Percentiles rank a stretch among this genome's conserved stretches.
These are phyloP conservation scores for Pyralis farinalis DNA, from an alignment of 2,888 invertebrate genomes.

Conservation along the genomic window DNA sequence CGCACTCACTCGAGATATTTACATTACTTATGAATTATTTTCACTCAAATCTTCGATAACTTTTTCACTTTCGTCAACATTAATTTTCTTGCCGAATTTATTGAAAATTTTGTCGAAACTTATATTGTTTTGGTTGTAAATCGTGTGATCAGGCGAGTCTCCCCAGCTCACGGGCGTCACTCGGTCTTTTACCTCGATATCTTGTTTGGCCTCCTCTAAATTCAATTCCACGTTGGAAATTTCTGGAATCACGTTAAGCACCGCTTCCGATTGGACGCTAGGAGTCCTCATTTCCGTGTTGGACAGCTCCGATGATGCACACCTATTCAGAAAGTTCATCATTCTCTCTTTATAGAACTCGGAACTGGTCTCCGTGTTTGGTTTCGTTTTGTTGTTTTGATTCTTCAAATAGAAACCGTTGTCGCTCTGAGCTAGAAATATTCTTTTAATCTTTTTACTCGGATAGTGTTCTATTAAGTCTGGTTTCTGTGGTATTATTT, in stretches of 20 bases:
- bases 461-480: conserved; percentile 79
- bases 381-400: conserved; percentile 68
- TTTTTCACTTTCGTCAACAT: conserved; percentile 23
- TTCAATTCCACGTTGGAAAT: conserved; percentile 16
- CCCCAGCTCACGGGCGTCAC: conserved; percentile 67
- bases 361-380: conserved; percentile 62
- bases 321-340: conserved; percentile 66
- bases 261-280: conserved; percentile 53
- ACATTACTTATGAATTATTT: conserved; percentile 14
- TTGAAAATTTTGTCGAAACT: conserved; percentile 67
- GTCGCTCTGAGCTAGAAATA: conserved; percentile 66
- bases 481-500: conserved; percentile 66
- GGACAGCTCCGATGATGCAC: conserved; percentile 56
- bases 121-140: conserved; percentile 71
- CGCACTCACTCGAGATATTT: background rate
- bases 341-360: conserved; percentile 72
- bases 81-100: conserved; percentile 38
- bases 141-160: conserved; percentile 58
- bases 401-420: conserved; percentile 67
- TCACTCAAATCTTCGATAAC: conserved; percentile 18
- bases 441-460: conserved; percentile 74
- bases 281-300: conserved; percentile 52
- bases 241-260: conserved; percentile 56
- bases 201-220: conserved; percentile 13
- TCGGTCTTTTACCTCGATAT: conserved; percentile 24